Percentiles rank a stretch among this genome's conserved stretches.
These are phyloP conservation scores for Drosophila birchii DNA, from an alignment of 2,888 invertebrate genomes.

Conservation along the genomic window DNA sequence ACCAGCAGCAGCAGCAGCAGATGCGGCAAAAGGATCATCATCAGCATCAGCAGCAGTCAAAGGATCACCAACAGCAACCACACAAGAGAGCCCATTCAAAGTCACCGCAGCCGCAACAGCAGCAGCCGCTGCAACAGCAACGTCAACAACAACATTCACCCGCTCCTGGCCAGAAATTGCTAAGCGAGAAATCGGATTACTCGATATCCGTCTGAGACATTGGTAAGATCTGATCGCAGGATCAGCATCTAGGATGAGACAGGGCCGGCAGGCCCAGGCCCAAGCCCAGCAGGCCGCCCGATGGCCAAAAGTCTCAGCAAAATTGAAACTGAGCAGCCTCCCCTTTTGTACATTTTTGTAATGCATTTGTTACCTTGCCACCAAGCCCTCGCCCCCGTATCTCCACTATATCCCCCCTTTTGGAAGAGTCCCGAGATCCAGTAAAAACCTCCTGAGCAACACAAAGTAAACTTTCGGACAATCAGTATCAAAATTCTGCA, in stretches of 20 bases:
- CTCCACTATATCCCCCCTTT: constrained; percentile 25
- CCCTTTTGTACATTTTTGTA: constrained; percentile 69
- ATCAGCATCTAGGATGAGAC: constrained; percentile 62
- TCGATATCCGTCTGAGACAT: constrained; percentile 89
- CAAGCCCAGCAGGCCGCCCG: constrained; percentile 31
- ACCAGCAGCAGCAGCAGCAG: constrained; percentile 27
- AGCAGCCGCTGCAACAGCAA: constrained; percentile 75
- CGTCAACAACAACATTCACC: constrained; percentile 83
- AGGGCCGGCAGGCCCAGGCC: constrained; percentile 17
- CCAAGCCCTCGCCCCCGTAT: constrained; percentile 24
- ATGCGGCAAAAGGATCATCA: constrained; percentile 70
- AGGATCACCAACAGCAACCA: constrained; percentile 57
- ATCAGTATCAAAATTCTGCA: constrained; percentile 83
- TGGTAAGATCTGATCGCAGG: constrained; percentile 75
- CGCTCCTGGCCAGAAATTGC: constrained; percentile 85
- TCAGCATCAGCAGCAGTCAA: constrained; percentile 85
- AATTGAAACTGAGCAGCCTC: constrained; percentile 52
- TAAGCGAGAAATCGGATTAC: constrained; percentile 89
- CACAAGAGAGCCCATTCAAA: constrained; percentile 71
- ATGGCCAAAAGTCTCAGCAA: constrained; percentile 30
- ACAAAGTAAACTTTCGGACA: constrained; percentile 82
- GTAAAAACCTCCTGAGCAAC: constrained; percentile 40
- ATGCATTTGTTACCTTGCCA: constrained; percentile 58
- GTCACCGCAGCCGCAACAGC: constrained; percentile 78
- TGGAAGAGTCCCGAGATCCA: constrained; percentile 17